Base-by-base conservation (phyloP, 2,797 vertebrate species). In the Siniperca undulata region DNA sequence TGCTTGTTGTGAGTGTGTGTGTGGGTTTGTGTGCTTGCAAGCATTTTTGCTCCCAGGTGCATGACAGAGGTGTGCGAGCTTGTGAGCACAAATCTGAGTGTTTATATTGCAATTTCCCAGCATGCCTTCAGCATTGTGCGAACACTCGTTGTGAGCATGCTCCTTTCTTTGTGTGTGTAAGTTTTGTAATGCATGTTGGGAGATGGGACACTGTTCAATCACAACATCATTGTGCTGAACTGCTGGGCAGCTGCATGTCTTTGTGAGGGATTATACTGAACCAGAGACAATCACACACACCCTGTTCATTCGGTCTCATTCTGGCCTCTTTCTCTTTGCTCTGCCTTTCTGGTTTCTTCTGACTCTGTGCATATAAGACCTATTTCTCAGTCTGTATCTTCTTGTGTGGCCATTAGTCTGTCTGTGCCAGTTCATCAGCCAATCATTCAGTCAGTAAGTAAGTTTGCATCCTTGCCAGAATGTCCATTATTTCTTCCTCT, bases 201-300 rank as follows among this genome's bases (percentile, higher is more conserved):
- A 76, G 77, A 77, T 20, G 55, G 42, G 59, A 71, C 61, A 7
- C 3, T 8, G n/a, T 69, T 86, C 82, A 73, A 72, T 81, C 81
- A 66, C 34, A 65, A 13, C 81, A 65, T 59, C 38, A 4, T 67
- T 59, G 85, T 42, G 46, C 50, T 55, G 86, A 84, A 71, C 53
- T 67, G 72, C 67, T 1, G 55, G 80, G 77, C 77, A 67, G 77
- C 74, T 59, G 77, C 75, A 34, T 42, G 74, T 89, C 74, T 69
- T 66, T 90, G 78, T 74, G 66, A 77, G 59, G 83, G 87, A 92
- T 91, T 91, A 86, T 81, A 85, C 72, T 6, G 50, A 77, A 79
- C 20, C 68, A 74, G 34, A 78, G 42, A 81, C 79, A 56, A 66
- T 73, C 61, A 58, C 65, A 75, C 64, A 34, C 74, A 56, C 16